Conservation (phyloP, 2,888 invertebrate species). For the Synergus gifuensis region DNA sequence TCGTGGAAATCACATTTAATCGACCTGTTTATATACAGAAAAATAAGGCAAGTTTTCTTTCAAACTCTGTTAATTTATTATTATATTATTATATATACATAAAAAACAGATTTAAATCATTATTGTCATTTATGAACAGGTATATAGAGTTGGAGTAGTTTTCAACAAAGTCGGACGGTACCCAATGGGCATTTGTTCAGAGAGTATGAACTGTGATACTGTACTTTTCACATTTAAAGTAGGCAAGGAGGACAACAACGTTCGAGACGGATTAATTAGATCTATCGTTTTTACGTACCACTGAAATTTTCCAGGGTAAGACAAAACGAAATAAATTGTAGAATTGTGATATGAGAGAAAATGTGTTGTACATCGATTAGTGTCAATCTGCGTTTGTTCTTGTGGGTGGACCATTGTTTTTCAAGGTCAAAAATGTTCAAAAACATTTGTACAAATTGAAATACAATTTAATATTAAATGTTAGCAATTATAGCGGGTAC, state of each 20-base stretch:
- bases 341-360: slow-evolving; percentile 32
- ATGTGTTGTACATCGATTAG: slow-evolving; percentile 11
- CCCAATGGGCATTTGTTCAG: slow-evolving; percentile 87
- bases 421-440: slow-evolving; percentile 11
- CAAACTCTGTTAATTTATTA: background rate
- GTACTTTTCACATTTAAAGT: slow-evolving; percentile 89
- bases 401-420: slow-evolving; percentile 13
- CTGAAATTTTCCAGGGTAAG: slow-evolving; percentile 33
- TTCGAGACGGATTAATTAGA: slow-evolving; percentile 88
- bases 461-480: slow-evolving; percentile 30
- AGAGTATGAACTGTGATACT: slow-evolving; percentile 84
- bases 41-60: slow-evolving; percentile 80
- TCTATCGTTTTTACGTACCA: slow-evolving; percentile 86
- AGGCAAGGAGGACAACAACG: slow-evolving; percentile 85
- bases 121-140: slow-evolving; percentile 75
- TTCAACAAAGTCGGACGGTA: slow-evolving; percentile 91
- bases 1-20: slow-evolving; percentile 90
- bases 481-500: background rate
- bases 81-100: background rate
- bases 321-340: background rate
- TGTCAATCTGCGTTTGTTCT: slow-evolving; percentile 26
- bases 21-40: slow-evolving; percentile 88
- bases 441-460: slow-evolving; percentile 28
- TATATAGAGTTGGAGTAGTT: slow-evolving; percentile 90
- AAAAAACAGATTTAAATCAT: slow-evolving; percentile 35